phyloP scores from a whole-genome alignment of 2,113 vertebrate genomes.

The zebrafish (Danio rerio) region GRCz12tu NC_133180.1:15344001-15344500 shows the following conservation, averaged over 20 bases:
- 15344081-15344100: too few species aligned
- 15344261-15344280: constrained; percentile 15
- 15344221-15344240: constrained; percentile 13
- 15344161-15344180: constrained; percentile 4
- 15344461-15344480: constrained; percentile 13
- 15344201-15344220: background rate
- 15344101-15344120: background rate
- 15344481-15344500: background rate
- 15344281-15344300: constrained; percentile 11
- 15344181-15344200: background rate
- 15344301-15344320: background rate
- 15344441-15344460: background rate
- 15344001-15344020: too few species aligned
- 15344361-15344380: constrained; percentile 1
- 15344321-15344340: constrained; percentile 6
- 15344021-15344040: too few species aligned
- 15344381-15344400: background rate
- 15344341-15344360: background rate
- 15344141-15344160: background rate
- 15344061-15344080: too few species aligned
- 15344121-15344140: background rate
- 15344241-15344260: constrained; percentile 12
- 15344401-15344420: background rate
- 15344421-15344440: background rate
- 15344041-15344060: too few species aligned